Evolutionary conservation across 2,113 vertebrate species (phyloP).

Genomic region (Vidua chalybeata): DNA sequence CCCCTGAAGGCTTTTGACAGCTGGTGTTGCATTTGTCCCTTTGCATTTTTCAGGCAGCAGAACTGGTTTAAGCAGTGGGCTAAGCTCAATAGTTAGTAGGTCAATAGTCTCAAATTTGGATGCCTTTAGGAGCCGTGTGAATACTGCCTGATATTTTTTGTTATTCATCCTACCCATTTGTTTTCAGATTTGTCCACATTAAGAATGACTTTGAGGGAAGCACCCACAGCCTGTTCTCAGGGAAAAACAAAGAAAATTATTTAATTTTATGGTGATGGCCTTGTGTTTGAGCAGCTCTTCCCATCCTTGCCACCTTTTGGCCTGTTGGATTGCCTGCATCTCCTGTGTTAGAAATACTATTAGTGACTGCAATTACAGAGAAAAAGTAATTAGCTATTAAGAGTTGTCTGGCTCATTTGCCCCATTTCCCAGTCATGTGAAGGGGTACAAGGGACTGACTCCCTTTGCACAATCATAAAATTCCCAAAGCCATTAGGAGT

Average conservation of each 20-base stretch:
- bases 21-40: background rate
- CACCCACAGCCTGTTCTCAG: background rate
- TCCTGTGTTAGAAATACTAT: background rate
- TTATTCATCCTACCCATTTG: background rate
- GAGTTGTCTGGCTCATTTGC: background rate
- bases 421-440: background rate
- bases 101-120: background rate
- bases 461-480: background rate
- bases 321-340: background rate
- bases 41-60: background rate
- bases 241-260: background rate
- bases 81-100: background rate
- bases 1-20: background rate
- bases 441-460: background rate
- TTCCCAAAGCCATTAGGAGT: background rate
- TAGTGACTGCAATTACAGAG: background rate
- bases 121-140: background rate
- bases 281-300: background rate
- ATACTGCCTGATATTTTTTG: background rate
- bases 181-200: background rate
- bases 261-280: background rate
- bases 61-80: background rate
- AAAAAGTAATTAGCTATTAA: background rate
- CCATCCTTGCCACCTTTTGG: conserved; percentile 1
- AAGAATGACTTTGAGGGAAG: background rate